Conservation (phyloP, 2,797 vertebrate genomes). For the Bucorvus abyssinicus region DNA sequence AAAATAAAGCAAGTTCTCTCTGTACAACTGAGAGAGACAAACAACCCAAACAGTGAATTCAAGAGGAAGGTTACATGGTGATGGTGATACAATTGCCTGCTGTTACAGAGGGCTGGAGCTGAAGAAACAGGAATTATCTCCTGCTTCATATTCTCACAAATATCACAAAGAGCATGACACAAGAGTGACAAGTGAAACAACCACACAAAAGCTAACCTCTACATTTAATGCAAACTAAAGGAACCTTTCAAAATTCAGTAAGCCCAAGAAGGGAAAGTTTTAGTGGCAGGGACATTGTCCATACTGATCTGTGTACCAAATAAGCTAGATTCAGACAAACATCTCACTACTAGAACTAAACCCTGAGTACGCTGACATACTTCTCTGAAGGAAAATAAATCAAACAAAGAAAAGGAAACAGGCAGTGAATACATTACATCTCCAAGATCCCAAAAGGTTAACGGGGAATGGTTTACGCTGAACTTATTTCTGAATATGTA, state of each 20-base stretch:
- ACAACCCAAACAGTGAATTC: not conserved
- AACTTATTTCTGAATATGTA: not conserved
- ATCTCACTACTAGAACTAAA: not conserved
- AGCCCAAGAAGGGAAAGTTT: not conserved
- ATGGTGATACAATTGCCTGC: not conserved
- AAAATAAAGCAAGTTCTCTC: not conserved
- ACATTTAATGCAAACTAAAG: not conserved
- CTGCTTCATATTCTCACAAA: not conserved
- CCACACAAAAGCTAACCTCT: not conserved
- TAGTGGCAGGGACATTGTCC: too few relatives aligned
- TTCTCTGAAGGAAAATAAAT: not conserved
- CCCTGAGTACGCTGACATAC: rapidly evolving
- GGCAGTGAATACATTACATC: not conserved
- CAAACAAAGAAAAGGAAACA: not conserved
- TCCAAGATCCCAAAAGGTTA: not conserved
- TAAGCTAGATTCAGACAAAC: not conserved
- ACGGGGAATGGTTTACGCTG: not conserved
- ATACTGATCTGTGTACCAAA: not conserved
- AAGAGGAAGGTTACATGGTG: not conserved
- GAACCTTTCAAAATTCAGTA: not conserved
- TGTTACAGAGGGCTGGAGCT: not conserved
- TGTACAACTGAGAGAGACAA: not conserved
- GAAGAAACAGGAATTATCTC: not conserved
- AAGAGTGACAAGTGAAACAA: not conserved
- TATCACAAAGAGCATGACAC: not conserved